Evolutionary conservation across 2,888 invertebrate species (phyloP), one percentile per base, ranked within the genome.

Genomic region (Cataglyphis cursor): DNA sequence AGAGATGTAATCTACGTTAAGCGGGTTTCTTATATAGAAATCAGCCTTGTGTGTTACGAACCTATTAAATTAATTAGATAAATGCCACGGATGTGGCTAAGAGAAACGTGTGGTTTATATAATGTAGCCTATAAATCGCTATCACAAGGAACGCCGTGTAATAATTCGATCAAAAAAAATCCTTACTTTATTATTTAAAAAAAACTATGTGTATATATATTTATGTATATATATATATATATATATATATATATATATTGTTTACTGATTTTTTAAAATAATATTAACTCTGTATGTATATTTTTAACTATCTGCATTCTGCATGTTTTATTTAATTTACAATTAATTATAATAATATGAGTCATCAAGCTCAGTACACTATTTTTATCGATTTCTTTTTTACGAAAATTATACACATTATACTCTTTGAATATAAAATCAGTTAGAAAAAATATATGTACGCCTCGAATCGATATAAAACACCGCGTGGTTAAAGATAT

Each of bases 41-140:
- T 21, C 41, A 21, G 59, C n/a, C 38, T 65, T 65, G 75, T 51
- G n/a, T 51, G 51, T 38, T 76, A 54, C 75, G 68, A 59, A 68
- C 21, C 18, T 78, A 78, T 78, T 68, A 78, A 66, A 48, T 68
- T 78, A 78, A 78, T 78, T 68, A 68, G 78, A 68, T 78, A 68
- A 78, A 57, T 41, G 24, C 57, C 35, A 59, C 41, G 44, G 18
- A 81, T n/a, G 68, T 31, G 57, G 21, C 31, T 41, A 59, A 41
- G 44, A 57, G 68, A 59, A 78, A 68, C 68, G 8, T 68, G 41
- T 41, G 57, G 38, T 57, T 31, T 78, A 31, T 44, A 48, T 51
- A 75, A 66, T 57, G 24, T 51, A 24, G 31, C n/a, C 24, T 18
- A 41, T 57, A 57, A 66, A 57, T 78, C 12, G 12, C 31, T 66